Base-by-base conservation (phyloP, 2,888 invertebrate genomes). In the Clitarchus hookeri region DNA sequence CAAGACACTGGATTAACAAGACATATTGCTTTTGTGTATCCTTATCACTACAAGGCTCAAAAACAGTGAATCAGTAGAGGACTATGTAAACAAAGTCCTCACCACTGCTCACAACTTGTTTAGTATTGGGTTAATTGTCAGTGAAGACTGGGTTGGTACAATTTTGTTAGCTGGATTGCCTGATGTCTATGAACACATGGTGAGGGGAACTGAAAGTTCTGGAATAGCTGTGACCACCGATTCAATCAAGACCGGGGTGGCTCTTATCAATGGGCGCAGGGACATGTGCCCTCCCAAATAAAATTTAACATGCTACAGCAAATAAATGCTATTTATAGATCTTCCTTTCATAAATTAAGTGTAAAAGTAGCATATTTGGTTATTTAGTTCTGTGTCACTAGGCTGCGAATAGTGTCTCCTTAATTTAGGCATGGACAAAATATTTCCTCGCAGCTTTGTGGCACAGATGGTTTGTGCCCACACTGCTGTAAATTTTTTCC, bases 1-100 rank as follows among this genome's bases (percentile, higher is more conserved):
- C 78, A 78, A 78, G 78, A 78, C 78, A 78, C 78, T n/a, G 78
- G 0, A 78, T 78, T 78, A 78, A 78, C 78, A 78, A 78, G 23
- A 78, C 78, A 8, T 16, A 16, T 11, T 11, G 78, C 78, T 78
- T 23, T 78, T 78, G 26, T 23, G 78, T 78, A 78, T 78, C n/a
- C 78, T 78, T 23, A 78, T n/a, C 19, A 78, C 78, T 26, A 23
- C 78, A 23, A 78, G 26, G 19, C 11, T 1, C 11, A 9, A 78
- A 26, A 26, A 9, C 2, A 78, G 78, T 26, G n/a, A n/a, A 23
- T 23, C 11, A 78, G 78, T 78, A 23, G 78, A 78, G n/a, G 16
- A 78, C 19, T 26, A 78, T 6, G 4, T 78, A 13, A 78, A 78
- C 13, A 78, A 78, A 23, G 0, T 78, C 16, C 9, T 78, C 11